Percentiles rank a stretch among this genome's conserved stretches.
Conservation (phyloP, 2,113 vertebrate genomes). For the Phocoena phocoena region DNA sequence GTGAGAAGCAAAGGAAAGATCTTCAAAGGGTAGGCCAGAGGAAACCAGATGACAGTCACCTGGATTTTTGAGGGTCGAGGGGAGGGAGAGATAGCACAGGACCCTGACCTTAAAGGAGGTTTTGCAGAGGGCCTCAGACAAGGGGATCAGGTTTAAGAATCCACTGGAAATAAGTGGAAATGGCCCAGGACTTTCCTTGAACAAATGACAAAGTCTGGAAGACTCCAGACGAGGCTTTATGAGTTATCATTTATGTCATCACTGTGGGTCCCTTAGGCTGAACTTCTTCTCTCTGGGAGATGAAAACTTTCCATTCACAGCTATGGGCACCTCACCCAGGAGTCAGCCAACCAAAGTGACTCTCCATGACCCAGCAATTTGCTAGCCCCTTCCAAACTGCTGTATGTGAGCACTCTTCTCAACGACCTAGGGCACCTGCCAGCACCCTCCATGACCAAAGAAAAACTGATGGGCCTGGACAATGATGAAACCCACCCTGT, state of each 20-base stretch:
- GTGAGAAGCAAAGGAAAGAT: constrained; percentile 1
- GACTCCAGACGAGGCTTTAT: not conserved
- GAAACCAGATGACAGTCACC: not conserved
- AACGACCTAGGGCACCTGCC: not conserved
- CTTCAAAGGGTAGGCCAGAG: not conserved
- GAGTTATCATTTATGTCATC: not conserved
- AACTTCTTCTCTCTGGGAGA: not conserved
- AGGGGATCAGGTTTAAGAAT: not conserved
- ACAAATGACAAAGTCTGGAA: not conserved
- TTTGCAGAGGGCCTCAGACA: not conserved
- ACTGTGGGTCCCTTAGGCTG: too few relatives aligned
- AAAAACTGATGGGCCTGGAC: not conserved
- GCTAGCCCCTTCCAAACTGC: not conserved
- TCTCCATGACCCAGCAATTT: not conserved
- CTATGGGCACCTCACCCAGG: not conserved
- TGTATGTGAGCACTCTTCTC: not conserved
- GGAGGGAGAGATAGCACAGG: not conserved
- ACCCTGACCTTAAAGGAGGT: not conserved
- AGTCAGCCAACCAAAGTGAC: not conserved
- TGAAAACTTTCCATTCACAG: not conserved
- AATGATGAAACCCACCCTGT: not conserved
- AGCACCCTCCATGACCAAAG: not conserved
- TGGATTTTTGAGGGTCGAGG: not conserved
- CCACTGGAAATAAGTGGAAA: not conserved
- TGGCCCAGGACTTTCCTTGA: not conserved